Evolutionary conservation across 2,113 vertebrate genomes (phyloP).

Genomic region (Coptodon rendalli): DNA sequence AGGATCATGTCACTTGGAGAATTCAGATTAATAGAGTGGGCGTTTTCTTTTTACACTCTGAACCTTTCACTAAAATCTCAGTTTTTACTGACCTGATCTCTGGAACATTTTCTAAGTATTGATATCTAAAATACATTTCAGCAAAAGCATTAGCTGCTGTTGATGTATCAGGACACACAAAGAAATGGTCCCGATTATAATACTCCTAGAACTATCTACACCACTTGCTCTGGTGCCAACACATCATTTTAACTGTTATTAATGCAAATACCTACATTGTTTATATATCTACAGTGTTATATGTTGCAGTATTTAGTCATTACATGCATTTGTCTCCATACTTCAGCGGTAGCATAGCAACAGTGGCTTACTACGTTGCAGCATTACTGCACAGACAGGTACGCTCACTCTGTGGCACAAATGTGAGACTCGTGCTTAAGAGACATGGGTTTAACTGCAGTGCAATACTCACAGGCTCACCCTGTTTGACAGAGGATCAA

Average conservation of each 20-base stretch:
- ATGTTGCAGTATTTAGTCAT: not conserved
- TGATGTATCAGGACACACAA: not conserved
- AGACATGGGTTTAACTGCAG: not conserved
- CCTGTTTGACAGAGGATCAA: not conserved
- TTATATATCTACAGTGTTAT: not conserved
- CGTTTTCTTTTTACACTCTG: rapidly evolving
- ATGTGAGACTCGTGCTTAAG: not conserved
- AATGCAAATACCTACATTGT: not conserved
- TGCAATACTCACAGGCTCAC: not conserved
- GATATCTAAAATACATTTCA: not conserved
- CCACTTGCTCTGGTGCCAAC: not conserved
- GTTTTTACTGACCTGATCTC: not conserved
- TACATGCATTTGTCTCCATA: not conserved
- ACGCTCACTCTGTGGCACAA: not conserved
- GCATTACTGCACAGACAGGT: not conserved
- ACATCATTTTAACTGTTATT: not conserved
- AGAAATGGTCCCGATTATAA: not conserved
- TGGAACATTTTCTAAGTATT: not conserved
- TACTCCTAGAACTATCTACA: not conserved
- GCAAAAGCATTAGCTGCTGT: not conserved
- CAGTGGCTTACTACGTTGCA: not conserved
- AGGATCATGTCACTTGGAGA: not conserved
- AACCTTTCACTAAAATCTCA: not conserved
- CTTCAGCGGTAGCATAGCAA: not conserved
- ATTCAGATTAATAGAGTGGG: not conserved